These are phyloP conservation scores for Corticium candelabrum DNA, from an alignment of 37 sponge, comb jelly and placozoan genomes.

Conservation along the genomic window DNA sequence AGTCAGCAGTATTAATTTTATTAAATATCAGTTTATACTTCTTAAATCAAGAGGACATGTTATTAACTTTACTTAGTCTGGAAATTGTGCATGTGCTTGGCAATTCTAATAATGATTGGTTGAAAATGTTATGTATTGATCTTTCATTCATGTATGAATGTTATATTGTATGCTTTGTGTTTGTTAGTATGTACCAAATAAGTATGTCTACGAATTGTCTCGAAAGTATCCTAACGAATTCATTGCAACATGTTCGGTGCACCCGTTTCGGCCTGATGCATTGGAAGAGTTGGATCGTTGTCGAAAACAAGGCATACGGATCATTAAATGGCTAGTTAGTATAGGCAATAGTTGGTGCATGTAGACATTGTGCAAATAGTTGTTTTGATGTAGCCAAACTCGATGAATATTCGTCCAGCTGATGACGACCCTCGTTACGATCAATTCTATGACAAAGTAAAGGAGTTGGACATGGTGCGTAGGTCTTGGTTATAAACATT, in stretches of 20 bases:
- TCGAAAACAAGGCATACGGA: conserved; percentile 39
- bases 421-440: conserved; percentile 34
- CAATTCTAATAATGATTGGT: too few relatives aligned
- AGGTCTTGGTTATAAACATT: neutral
- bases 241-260: conserved; percentile 65
- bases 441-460: conserved; percentile 65
- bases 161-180: neutral
- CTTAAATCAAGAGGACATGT: too few relatives aligned
- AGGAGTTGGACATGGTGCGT: conserved; percentile 56
- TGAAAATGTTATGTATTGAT: too few relatives aligned
- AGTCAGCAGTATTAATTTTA: too few relatives aligned
- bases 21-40: too few relatives aligned
- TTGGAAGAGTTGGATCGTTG: conserved; percentile 51
- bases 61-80: too few relatives aligned
- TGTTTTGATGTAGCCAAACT: conserved; percentile 49
- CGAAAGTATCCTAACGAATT: conserved; percentile 51
- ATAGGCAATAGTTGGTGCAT: neutral
- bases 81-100: too few relatives aligned
- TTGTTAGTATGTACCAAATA: conserved; percentile 65
- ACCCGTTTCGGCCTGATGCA: conserved; percentile 70
- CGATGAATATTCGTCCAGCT: conserved; percentile 61
- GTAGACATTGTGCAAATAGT: neutral
- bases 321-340: conserved; percentile 85
- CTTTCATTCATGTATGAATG: neutral
- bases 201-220: conserved; percentile 44